These are phyloP conservation scores for Pangasius macronema DNA, from an alignment of 2,797 vertebrate species.

Conservation along the genomic window DNA sequence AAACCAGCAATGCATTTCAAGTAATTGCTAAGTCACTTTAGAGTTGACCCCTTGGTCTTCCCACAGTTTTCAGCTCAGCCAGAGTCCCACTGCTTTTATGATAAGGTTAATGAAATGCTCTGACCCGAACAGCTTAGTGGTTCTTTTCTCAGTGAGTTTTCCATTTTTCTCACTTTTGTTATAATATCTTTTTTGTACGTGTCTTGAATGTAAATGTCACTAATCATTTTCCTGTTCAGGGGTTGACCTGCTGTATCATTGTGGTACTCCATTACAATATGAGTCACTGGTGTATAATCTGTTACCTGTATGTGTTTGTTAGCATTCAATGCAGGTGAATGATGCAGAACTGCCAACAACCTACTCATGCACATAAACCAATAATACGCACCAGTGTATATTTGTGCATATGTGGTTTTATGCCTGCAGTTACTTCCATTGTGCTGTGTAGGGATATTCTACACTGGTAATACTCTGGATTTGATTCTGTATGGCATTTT, in stretches of 20 bases:
- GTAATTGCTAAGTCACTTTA: constrained; percentile 24
- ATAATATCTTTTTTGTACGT: constrained; percentile 15
- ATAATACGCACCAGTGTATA: background rate
- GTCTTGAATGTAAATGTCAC: constrained; percentile 33
- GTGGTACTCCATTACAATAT: background rate
- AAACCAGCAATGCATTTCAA: constrained; percentile 28
- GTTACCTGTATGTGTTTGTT: background rate
- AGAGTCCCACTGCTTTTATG: constrained; percentile 22
- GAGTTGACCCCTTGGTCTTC: constrained; percentile 20
- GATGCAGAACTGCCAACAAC: background rate
- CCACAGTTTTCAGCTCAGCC: constrained; percentile 23
- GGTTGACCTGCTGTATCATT: background rate
- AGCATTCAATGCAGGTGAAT: background rate
- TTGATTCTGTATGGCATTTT: constrained; percentile 48
- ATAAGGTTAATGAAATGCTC: constrained; percentile 41
- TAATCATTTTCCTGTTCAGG: background rate
- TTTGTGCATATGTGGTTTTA: background rate
- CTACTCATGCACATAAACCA: background rate
- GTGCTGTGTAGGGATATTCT: constrained; percentile 19
- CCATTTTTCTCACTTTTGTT: constrained; percentile 22
- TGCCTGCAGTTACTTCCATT: constrained; percentile 7
- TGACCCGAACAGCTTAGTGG: constrained; percentile 17
- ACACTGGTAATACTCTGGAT: background rate
- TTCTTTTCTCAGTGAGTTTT: constrained; percentile 27
- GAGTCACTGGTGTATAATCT: background rate